Conservation (phyloP, 2,797 vertebrate species). For the Mormyrus proboscirostris region DNA sequence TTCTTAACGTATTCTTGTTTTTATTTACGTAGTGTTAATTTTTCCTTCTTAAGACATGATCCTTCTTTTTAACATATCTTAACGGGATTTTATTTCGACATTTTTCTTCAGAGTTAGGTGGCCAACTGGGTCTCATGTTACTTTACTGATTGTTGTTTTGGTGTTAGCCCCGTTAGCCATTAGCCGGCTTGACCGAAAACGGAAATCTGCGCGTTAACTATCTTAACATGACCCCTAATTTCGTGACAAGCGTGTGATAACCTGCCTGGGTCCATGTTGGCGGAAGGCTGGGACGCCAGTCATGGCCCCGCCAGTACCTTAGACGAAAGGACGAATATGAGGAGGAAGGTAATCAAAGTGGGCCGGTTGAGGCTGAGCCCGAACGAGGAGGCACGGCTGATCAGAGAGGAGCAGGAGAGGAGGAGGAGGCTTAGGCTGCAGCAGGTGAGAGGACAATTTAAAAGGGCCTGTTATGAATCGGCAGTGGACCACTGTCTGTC, state of each 20-base stretch:
- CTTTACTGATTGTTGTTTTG: not conserved
- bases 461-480: not conserved
- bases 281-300: not conserved
- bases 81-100: not conserved
- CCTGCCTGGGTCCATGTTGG: not conserved
- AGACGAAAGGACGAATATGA: slow-evolving; percentile 57
- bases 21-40: not conserved
- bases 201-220: not conserved
- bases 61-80: not conserved
- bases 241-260: not conserved
- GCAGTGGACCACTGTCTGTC: not conserved
- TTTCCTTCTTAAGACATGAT: not conserved
- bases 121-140: not conserved
- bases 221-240: not conserved
- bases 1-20: not conserved
- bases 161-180: not conserved
- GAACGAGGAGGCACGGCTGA: slow-evolving; percentile 80
- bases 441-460: slow-evolving; percentile 63
- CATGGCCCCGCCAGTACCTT: not conserved
- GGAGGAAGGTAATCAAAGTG: slow-evolving; percentile 59
- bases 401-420: slow-evolving; percentile 80
- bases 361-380: slow-evolving; percentile 71
- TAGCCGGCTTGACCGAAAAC: not conserved
- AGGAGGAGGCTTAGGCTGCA: slow-evolving; percentile 81
- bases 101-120: not conserved